phyloP scores from a whole-genome alignment of 2,888 invertebrate species.

The Melanchra persicariae region DNA sequence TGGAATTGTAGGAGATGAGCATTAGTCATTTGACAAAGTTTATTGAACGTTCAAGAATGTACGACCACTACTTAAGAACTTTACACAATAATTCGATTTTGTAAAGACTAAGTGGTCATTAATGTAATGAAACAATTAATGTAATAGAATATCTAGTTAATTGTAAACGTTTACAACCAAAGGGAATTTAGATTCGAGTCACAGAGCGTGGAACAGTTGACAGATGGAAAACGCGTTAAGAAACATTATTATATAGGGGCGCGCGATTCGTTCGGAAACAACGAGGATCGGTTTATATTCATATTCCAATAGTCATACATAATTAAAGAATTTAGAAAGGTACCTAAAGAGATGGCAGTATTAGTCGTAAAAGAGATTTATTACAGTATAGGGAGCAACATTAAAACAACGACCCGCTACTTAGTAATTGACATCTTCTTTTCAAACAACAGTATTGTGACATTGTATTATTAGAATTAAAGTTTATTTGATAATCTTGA shows the following conservation, averaged over 20 bases:
- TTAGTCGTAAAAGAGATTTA: slow-evolving; percentile 1
- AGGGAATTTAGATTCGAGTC: no score
- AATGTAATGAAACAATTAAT: no score
- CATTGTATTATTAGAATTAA: neutral
- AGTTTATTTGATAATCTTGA: neutral
- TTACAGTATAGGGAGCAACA: neutral
- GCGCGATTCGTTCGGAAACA: no score
- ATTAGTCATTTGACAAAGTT: neutral
- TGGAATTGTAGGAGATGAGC: neutral
- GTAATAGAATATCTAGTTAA: no score
- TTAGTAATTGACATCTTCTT: slow-evolving; percentile 4
- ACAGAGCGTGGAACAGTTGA: no score
- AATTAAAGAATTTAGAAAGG: slow-evolving; percentile 20
- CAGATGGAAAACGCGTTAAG: no score
- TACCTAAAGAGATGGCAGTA: neutral
- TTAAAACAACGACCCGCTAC: neutral
- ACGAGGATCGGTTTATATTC: no score
- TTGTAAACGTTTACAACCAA: no score
- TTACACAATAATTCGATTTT: neutral
- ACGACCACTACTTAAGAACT: no score
- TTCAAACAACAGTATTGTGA: neutral
- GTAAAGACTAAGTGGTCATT: neutral
- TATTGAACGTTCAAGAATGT: no score
- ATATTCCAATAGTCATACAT: no score
- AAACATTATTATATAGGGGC: no score